phyloP scores from a whole-genome alignment of 2,113 vertebrate genomes.

The Phaethornis superciliosus region DNA sequence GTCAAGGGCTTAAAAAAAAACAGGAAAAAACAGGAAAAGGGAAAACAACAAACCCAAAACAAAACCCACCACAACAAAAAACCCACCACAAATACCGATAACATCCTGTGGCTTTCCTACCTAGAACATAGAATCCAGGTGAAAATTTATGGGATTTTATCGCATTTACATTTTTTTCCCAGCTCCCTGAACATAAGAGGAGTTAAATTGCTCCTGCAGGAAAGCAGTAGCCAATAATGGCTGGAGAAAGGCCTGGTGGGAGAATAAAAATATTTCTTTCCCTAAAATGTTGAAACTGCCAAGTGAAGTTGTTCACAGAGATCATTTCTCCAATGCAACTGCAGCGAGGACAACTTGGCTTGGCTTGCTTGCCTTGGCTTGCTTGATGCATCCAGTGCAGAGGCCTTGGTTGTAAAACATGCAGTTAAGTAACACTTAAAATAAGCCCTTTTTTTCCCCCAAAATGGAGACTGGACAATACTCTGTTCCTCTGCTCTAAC shows the following conservation, averaged over 20 bases:
- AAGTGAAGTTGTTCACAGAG: constrained; percentile 23
- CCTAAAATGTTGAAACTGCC: background rate
- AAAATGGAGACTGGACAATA: background rate
- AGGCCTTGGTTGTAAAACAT: background rate
- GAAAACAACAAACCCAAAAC: too few species aligned
- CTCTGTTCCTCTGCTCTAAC: background rate
- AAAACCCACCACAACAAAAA: too few species aligned
- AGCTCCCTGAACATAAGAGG: background rate
- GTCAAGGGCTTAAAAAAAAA: background rate
- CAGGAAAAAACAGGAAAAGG: too few species aligned
- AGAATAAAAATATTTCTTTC: background rate
- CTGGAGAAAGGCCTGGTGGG: background rate
- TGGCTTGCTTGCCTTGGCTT: background rate
- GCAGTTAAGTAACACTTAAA: background rate
- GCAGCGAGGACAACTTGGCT: constrained; percentile 19
- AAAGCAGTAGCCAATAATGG: background rate
- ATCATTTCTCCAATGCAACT: background rate
- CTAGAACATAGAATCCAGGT: background rate
- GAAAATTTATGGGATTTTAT: background rate
- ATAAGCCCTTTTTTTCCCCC: background rate
- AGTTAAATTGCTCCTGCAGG: background rate
- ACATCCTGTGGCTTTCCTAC: background rate
- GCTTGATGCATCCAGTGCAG: background rate
- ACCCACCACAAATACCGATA: background rate
- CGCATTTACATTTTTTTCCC: background rate